Evolutionary conservation across 2,888 invertebrate species (phyloP), one percentile per base, ranked within the genome.

Genomic region (Morinoia aosen): DNA sequence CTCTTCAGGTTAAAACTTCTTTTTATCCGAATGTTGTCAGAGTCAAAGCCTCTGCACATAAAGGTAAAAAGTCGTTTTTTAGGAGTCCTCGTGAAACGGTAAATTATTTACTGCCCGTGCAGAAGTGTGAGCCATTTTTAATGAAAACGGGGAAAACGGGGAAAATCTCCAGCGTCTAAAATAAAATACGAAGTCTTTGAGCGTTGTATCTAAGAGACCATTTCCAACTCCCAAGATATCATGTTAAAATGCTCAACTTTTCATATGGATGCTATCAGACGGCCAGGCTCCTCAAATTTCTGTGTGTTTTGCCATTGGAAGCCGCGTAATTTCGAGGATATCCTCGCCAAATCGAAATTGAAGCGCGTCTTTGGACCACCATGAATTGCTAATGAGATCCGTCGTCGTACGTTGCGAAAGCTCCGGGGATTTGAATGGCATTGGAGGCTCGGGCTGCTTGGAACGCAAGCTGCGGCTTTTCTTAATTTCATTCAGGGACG

Each of bases 381-480:
- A 93, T 93, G 93, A 93, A 93, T 93, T 93, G 57, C 93, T 93
- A 93, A 93, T 93, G 93, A 56, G 57, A 93, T 93, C 93, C n/a
- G 58, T 57, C 93, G 93, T 12, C 48, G 90, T 39, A 90, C 40
- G 40, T 90, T 76, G 76, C 90, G 90, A 90, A 39, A 90, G 90
- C 90, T 39, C 90, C 90, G 40, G 90, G 40, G 90, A 11, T 90
- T 90, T 90, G 90, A 90, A 90, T 90, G 48, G 90, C 90, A 40
- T 48, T 76, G 76, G 76, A 76, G 25, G 76, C 76, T 76, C 14
- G 76, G 1, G 33, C 76, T 76, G 25, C 76, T 76, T 25, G 76
- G 8, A 33, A 76, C 76, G 16, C 76, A 33, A 76, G 76, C 76
- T 76, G 76, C 76, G 76, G 76, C 76, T 76, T 76, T 76, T 76